phyloP scores from a whole-genome alignment of 2,888 invertebrate genomes.

The Epirrita christyi region DNA sequence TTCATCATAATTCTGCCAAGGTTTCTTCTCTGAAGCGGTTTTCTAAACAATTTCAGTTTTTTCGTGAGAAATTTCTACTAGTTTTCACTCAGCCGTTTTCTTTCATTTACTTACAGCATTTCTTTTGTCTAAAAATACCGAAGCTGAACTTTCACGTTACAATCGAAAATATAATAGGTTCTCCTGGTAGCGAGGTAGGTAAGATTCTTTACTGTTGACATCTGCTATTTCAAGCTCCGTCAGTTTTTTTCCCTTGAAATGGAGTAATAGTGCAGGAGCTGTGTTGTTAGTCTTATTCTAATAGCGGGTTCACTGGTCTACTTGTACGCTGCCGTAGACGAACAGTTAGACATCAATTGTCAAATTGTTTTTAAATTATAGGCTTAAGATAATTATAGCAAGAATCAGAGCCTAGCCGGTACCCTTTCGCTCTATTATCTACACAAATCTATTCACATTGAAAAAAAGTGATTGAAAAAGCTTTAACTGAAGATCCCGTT shows the following conservation, averaged over 20 bases:
- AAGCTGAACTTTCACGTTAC: neutral
- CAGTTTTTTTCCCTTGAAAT: conserved; percentile 54
- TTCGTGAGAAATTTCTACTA: neutral
- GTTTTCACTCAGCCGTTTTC: conserved; percentile 14
- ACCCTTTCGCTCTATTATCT: no score
- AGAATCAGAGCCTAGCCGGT: no score
- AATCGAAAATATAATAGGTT: conserved; percentile 41
- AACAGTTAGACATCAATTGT: no score
- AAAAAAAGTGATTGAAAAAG: no score
- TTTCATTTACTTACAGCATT: neutral
- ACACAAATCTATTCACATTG: no score
- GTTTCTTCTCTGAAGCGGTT: neutral
- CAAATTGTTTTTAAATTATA: no score
- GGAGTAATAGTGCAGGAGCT: conserved; percentile 35
- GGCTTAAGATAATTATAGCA: no score
- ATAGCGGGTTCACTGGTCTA: neutral
- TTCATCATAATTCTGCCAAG: conserved; percentile 22
- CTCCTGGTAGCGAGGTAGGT: conserved; percentile 22
- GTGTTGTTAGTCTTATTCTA: neutral
- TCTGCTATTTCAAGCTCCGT: conserved; percentile 50
- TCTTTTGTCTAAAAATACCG: conserved; percentile 1
- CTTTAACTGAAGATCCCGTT: no score
- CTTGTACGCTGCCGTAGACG: neutral
- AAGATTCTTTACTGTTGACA: conserved; percentile 42
- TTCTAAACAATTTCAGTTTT: neutral